These are phyloP conservation scores for Andrena dorsata DNA, from an alignment of 2,888 invertebrate genomes.

Conservation along the genomic window DNA sequence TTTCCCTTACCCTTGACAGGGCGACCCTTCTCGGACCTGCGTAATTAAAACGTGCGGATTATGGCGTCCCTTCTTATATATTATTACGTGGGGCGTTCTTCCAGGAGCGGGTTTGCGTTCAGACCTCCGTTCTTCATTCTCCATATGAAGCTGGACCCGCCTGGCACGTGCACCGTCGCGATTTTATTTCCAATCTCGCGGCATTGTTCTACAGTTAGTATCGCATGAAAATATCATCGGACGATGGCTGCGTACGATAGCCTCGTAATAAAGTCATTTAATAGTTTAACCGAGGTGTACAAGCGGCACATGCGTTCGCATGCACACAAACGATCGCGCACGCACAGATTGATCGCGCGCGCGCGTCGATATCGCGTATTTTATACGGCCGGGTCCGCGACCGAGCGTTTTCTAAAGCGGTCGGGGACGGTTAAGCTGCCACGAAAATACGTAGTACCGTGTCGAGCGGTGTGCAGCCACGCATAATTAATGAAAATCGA, in stretches of 20 bases:
- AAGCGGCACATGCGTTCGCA: background rate
- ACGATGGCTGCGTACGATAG: slow-evolving; percentile 46
- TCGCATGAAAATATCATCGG: slow-evolving; percentile 37
- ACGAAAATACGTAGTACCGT: slow-evolving; percentile 57
- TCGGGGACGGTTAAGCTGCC: slow-evolving; percentile 33
- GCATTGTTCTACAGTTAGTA: background rate
- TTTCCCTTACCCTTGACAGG: slow-evolving; percentile 35
- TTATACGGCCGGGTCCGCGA: slow-evolving; percentile 45
- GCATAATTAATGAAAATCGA: slow-evolving; percentile 68
- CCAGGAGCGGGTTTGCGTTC: background rate
- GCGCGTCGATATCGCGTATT: slow-evolving; percentile 37
- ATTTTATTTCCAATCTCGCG: background rate
- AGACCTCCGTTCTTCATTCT: too few species aligned
- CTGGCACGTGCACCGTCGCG: background rate
- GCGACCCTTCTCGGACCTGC: slow-evolving; percentile 10
- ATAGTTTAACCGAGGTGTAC: slow-evolving; percentile 29
- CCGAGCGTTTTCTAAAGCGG: slow-evolving; percentile 60
- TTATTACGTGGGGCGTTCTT: background rate
- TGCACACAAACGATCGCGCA: background rate
- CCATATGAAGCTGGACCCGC: too few species aligned
- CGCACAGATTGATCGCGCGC: slow-evolving; percentile 16
- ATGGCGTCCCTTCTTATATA: slow-evolving; percentile 4
- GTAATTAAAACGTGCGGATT: slow-evolving; percentile 54
- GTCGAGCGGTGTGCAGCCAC: slow-evolving; percentile 44
- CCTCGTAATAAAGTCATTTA: slow-evolving; percentile 55